These are phyloP conservation scores for Hylyphantes graminicola DNA, from an alignment of 1,140 invertebrate genomes.

Conservation along the genomic window DNA sequence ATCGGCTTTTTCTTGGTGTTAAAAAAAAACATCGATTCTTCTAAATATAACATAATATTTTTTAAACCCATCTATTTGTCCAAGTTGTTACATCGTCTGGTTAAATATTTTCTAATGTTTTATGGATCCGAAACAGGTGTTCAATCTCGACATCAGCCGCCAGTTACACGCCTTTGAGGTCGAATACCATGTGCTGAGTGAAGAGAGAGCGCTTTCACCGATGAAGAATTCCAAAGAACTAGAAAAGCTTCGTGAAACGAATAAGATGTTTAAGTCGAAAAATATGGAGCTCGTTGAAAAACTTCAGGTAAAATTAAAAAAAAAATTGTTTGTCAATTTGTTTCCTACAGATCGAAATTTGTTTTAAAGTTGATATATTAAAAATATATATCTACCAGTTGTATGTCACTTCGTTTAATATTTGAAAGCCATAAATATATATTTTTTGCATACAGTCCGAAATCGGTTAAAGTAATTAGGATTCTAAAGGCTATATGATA, in stretches of 20 bases:
- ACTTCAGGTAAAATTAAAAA: conserved; percentile 66
- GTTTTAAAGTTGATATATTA: too few relatives aligned
- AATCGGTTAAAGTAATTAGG: too few relatives aligned
- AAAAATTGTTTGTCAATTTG: too few relatives aligned
- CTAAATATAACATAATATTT: neutral
- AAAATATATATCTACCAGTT: too few relatives aligned
- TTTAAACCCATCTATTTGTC: neutral
- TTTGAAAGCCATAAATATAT: too few relatives aligned
- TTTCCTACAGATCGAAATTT: neutral
- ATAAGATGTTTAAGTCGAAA: conserved; percentile 68
- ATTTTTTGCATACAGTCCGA: too few relatives aligned
- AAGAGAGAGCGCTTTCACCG: conserved; percentile 77
- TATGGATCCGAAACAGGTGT: conserved; percentile 70
- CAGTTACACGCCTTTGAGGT: conserved; percentile 92
- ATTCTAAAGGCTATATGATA: too few relatives aligned
- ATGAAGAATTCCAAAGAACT: conserved; percentile 60
- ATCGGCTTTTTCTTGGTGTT: neutral
- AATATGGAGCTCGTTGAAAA: conserved; percentile 69
- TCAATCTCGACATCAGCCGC: conserved; percentile 81
- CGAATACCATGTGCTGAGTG: conserved; percentile 93
- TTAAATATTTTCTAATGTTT: neutral
- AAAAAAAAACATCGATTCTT: neutral
- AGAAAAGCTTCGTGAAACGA: conserved; percentile 66
- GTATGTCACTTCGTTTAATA: too few relatives aligned
- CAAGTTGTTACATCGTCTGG: neutral